phyloP scores from a whole-genome alignment of 2,797 vertebrate species.

The Iguana delicatissima region DNA sequence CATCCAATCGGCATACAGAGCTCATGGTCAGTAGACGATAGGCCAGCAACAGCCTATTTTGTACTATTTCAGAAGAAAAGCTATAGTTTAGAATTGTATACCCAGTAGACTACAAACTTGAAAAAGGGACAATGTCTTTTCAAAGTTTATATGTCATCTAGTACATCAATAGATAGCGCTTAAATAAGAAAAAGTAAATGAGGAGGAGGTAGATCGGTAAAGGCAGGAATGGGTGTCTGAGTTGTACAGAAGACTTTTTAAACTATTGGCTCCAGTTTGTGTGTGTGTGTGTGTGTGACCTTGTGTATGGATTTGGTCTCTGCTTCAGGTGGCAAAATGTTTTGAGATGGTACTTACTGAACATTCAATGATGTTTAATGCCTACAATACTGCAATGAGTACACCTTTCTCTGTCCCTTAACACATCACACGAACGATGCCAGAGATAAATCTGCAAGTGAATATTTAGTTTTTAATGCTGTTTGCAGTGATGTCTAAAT shows the following conservation, averaged over 20 bases:
- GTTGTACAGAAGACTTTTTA: not conserved
- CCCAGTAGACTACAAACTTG: not conserved
- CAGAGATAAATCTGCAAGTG: not conserved
- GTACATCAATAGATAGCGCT: not conserved
- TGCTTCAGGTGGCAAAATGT: not conserved
- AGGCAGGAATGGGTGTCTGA: not conserved
- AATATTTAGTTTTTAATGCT: not conserved
- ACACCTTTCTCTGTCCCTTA: not conserved
- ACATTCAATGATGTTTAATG: too few relatives aligned
- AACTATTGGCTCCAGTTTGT: not conserved
- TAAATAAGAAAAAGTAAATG: not conserved
- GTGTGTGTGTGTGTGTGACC: not conserved
- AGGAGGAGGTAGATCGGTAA: not conserved
- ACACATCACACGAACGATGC: not conserved
- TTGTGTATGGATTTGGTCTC: not conserved
- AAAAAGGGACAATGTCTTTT: not conserved
- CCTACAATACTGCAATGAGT: not conserved
- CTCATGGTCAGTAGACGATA: not conserved
- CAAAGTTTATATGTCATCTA: not conserved
- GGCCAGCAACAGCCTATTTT: not conserved
- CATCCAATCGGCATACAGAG: not conserved
- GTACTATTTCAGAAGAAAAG: not conserved
- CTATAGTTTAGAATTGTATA: not conserved
- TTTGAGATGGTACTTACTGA: not conserved
- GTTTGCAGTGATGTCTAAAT: not conserved